Evolutionary conservation across 2,888 invertebrate species (phyloP), one percentile per base, ranked within the genome.

Genomic region (Fragum whitleyi): DNA sequence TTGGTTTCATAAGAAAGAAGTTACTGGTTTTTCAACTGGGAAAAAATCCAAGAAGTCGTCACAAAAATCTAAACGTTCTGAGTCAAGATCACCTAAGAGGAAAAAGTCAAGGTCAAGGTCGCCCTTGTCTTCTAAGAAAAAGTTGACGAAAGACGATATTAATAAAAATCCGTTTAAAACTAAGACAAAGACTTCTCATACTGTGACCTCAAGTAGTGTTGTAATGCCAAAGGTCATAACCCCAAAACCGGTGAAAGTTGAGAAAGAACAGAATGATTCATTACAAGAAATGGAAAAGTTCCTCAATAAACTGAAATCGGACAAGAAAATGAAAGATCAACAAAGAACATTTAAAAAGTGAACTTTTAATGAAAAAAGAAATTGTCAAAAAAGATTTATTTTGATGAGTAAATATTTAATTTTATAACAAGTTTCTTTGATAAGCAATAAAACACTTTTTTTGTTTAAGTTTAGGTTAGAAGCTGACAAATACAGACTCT

Each of bases 231-330:
- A 57, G 21, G n/a, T n/a, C 7, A 9, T 7, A 3, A 19, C 47
- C n/a, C n/a, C 47, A 47, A 47, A 47, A 47, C 47, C 47, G 16
- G 47, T 47, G 47, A 47, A 47, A 47, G 16, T 47, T 47, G 47
- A 9, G 14, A 42, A 42, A 14, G 68, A 68, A n/a, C 26, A 19
- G n/a, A 65, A 73, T 16, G 78, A 80, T 36, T 77, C 83, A 0
- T 65, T 83, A 1, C 74, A 72, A 26, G 77, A 77, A 28, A 57
- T 83, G 39, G 83, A 80, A 59, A 32, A 65, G 29, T 83, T 83
- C 59, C 72, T 77, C 6, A 53, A 65, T 21, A 65, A 71, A 39
- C 26, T 77, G 21, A 77, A 77, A 47, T 47, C 71, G 9, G 77
- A 83, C n/a, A 77, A 80, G 11, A 78, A 83, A 36, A 69, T 70